Percentiles rank a stretch among this genome's conserved stretches.
phyloP scores from a whole-genome alignment of 2,113 vertebrate genomes.

The Varanus komodoensis region DNA sequence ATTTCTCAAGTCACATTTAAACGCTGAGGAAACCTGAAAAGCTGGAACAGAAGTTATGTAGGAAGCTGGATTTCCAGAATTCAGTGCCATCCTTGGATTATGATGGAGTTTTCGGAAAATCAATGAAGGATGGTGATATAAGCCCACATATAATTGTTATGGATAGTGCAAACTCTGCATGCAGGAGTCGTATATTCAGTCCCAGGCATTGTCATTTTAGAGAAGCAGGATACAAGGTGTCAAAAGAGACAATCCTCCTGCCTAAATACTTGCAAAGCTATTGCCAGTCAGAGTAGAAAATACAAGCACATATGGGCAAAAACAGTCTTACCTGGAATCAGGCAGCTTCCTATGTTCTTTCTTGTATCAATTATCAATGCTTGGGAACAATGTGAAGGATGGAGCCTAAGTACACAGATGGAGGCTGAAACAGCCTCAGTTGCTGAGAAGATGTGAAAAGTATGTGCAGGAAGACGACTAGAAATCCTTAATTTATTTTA shows the following conservation, averaged over 20 bases:
- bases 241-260: neutral
- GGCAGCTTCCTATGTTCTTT: neutral
- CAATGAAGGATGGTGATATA: neutral
- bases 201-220: neutral
- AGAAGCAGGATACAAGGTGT: neutral
- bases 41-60: neutral
- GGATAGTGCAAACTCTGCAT: neutral
- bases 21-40: neutral
- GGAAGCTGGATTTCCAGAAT: neutral
- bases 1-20: neutral
- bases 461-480: too few relatives aligned
- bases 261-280: neutral
- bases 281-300: too few relatives aligned
- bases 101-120: too few relatives aligned
- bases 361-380: neutral
- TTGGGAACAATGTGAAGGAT: neutral
- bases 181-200: neutral
- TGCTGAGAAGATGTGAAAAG: neutral
- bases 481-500: too few relatives aligned
- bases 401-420: too few relatives aligned
- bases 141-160: neutral
- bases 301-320: too few relatives aligned
- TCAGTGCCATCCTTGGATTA: neutral
- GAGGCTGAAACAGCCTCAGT: neutral
- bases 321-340: neutral